A percentile compares a stretch with the other conserved stretches of the same genome.
These are phyloP conservation scores for Fissipunctia ypsillon DNA, from an alignment of 2,888 invertebrate species.

Conservation along the genomic window DNA sequence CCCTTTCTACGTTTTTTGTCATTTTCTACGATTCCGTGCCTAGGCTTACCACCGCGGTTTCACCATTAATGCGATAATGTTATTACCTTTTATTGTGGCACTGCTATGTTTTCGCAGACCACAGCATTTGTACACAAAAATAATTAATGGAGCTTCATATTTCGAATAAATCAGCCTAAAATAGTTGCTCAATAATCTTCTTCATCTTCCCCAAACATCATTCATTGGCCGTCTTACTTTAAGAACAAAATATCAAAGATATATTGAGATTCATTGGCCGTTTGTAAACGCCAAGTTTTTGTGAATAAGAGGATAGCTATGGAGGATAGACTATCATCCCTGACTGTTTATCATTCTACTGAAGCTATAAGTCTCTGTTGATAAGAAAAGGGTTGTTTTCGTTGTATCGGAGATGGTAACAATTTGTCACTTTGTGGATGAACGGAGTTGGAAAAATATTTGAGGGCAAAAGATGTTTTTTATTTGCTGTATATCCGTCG, in stretches of 20 bases:
- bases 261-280: conserved; percentile 17
- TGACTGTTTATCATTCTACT: conserved; percentile 31
- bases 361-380: conserved; percentile 30
- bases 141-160: no score
- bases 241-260: background rate
- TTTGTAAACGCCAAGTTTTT: conserved; percentile 44
- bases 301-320: conserved; percentile 6
- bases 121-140: background rate
- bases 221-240: background rate
- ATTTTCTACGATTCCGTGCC: background rate
- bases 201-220: background rate
- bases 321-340: conserved; percentile 5
- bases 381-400: conserved; percentile 46
- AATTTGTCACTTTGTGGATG: conserved; percentile 11
- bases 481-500: background rate
- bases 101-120: background rate
- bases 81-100: background rate
- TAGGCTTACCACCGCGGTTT: background rate
- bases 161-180: conserved; percentile 5
- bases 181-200: background rate
- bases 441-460: background rate
- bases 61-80: background rate
- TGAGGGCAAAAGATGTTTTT: background rate
- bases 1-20: background rate
- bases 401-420: conserved; percentile 27